Evolutionary conservation across 1,140 invertebrate genomes (phyloP), one percentile per base, ranked within the genome.

Genomic region (Heliconius hewitsoni): DNA sequence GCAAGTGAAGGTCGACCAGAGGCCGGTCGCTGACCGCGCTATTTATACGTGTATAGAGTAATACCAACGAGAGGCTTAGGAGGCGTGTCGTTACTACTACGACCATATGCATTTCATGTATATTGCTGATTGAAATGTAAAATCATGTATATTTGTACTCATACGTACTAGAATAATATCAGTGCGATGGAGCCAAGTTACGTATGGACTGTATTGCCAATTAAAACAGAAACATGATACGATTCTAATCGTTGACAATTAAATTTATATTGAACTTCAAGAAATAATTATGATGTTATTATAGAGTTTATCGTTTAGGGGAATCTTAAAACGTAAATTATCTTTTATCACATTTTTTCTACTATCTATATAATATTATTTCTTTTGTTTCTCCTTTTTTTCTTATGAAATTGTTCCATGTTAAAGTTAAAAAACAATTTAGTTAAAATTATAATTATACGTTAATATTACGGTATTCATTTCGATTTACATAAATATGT

Each of bases 11-110:
- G 92, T 83, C 92, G 91, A 82, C 70, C 84, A 82, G 86, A 94
- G 92, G 92, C 86, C 92, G 92, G 91, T 89, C 91, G 84, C 77
- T 86, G 92, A 92, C 91, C 89, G 84, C 79, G 91, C 92, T 93
- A 94, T 92, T 91, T 91, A 91, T 93, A 91, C 42, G 46, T 72
- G 82, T 74, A 81, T 76, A 88, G 85, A 88, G 77, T 71, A 81
- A 37, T 19, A 39, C 30, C 37, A 74, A 77, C 73, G 81, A 89
- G 87, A 89, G 87, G 78, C 80, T 71, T 74, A 78, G 84, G 81
- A 74, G 84, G 85, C 82, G 84, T 85, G 83, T 73, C 73, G 18
- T 75, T 71, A 37, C 52, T 73, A 81, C 42, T 73, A 81, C 52
- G 72, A 78, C 78, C 42, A 76, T 66, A 27, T 66, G 23, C 11